These are phyloP conservation scores for Chlorodrepanis virens DNA, from an alignment of 2,113 vertebrate species.

Conservation along the genomic window DNA sequence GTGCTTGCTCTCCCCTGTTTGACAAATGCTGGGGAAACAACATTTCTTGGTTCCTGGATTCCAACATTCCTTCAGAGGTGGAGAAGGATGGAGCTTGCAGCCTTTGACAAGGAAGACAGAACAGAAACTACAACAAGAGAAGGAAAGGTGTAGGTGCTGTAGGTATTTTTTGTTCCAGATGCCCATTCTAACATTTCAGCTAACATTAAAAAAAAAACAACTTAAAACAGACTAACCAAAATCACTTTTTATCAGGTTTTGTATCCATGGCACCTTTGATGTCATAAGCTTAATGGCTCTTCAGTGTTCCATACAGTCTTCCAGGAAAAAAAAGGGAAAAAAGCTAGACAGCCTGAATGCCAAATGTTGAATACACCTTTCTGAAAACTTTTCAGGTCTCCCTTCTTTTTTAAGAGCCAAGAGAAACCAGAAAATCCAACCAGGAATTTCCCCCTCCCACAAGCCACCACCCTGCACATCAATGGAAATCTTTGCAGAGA, in stretches of 20 bases:
- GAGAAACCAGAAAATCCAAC: not conserved
- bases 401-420: not conserved
- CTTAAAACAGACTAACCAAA: slow-evolving; percentile 39
- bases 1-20: not conserved
- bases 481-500: not conserved
- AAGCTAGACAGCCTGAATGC: not conserved
- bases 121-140: not conserved
- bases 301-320: slow-evolving; percentile 31
- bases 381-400: not conserved
- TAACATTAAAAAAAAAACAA: not conserved
- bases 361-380: slow-evolving; percentile 13
- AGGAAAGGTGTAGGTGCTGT: not conserved
- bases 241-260: slow-evolving; percentile 64
- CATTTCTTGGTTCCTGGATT: not conserved
- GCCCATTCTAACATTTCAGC: slow-evolving; percentile 9
- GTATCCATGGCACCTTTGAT: slow-evolving; percentile 65
- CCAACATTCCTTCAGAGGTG: fast-evolving
- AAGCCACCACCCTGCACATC: not conserved
- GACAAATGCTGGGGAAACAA: not conserved
- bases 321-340: not conserved
- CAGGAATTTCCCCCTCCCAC: not conserved
- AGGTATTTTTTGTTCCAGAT: not conserved
- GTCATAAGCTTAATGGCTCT: slow-evolving; percentile 50
- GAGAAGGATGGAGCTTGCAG: not conserved
- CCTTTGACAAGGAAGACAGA: not conserved